Conservation (phyloP, 1,140 invertebrate genomes). For the Eulimnadia texana region DNA sequence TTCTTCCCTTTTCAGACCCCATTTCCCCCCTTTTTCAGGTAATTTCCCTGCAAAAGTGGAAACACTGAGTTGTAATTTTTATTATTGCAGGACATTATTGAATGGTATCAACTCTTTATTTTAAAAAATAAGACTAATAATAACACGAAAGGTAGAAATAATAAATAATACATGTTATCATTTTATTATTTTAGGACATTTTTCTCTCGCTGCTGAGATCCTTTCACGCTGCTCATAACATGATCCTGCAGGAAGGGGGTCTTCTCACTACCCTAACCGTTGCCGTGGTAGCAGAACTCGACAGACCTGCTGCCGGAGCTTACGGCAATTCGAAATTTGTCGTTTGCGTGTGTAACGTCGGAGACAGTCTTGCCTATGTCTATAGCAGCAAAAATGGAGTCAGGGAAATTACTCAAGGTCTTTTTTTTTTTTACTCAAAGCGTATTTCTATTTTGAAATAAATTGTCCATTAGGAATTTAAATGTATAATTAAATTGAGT, state of each 20-base stretch:
- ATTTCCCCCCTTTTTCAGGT: too few relatives aligned
- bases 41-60: too few relatives aligned
- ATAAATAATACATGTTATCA: not conserved
- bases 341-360: slow-evolving; percentile 81
- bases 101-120: too few relatives aligned
- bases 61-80: too few relatives aligned
- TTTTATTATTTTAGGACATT: slow-evolving; percentile 42
- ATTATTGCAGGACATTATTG: too few relatives aligned
- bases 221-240: slow-evolving; percentile 72
- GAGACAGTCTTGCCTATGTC: slow-evolving; percentile 76
- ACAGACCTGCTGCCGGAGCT: slow-evolving; percentile 21
- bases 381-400: slow-evolving; percentile 62
- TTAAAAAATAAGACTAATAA: too few relatives aligned
- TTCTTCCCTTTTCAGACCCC: too few relatives aligned
- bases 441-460: too few relatives aligned
- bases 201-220: slow-evolving; percentile 64
- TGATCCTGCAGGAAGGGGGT: slow-evolving; percentile 73
- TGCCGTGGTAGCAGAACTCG: slow-evolving; percentile 53
- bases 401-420: slow-evolving; percentile 52
- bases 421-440: too few relatives aligned
- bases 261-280: slow-evolving; percentile 74
- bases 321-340: slow-evolving; percentile 43
- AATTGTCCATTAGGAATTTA: too few relatives aligned
- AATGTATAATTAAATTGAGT: too few relatives aligned
- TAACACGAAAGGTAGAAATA: too few relatives aligned